Evolutionary conservation across 2,797 vertebrate species (phyloP), one percentile per base, ranked within the genome.

Genomic region (Neolamprologus multifasciatus): DNA sequence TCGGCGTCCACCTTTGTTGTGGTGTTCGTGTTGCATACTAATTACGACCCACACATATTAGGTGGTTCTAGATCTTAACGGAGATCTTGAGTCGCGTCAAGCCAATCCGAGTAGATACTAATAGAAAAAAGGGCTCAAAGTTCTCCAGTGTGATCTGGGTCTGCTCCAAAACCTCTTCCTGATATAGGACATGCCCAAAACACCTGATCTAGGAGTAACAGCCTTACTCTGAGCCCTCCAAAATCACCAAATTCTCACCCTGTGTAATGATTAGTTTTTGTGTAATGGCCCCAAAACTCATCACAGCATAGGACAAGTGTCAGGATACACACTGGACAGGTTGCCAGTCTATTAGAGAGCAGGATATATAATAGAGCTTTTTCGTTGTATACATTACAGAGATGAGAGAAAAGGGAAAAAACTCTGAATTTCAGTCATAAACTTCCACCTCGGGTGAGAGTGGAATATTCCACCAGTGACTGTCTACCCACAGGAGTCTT

Each of bases 21-120:
- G 57, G 57, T 31, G 55, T 10, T 31, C 2, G 0, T 59, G 57
- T 62, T 33, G 17, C 57, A 62, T 62, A 33, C 29, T 62, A 33
- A 62, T 1, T 62, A 62, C 1, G 2, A 62, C 29, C 9, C 55
- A 31, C 9, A 17, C 55, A 17, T 59, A 33, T 19, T 62, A 19
- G 6, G 17, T 62, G 29, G 29, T 19, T 2, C 57, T 33, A 33
- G 29, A 33, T 62, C 2, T 33, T 62, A 33, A 62, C 0, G 1
- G 16, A 62, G 3, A 33, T 2, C 29, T 19, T 9, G 26, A 57
- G 26, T 57, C 0, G 9, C 5, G 1, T 62, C 57, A 62, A 62
- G 57, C 57, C 6, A 0, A 62, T 62, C 57, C 0, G 6, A 62
- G 57, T 33, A 62, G 4, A 11, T 33, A 3, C 57, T 33, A 62